A percentile compares a stretch with the other conserved stretches of the same genome.
phyloP scores from a whole-genome alignment of 1,140 invertebrate genomes.

The Trinorchestia longiramus region DNA sequence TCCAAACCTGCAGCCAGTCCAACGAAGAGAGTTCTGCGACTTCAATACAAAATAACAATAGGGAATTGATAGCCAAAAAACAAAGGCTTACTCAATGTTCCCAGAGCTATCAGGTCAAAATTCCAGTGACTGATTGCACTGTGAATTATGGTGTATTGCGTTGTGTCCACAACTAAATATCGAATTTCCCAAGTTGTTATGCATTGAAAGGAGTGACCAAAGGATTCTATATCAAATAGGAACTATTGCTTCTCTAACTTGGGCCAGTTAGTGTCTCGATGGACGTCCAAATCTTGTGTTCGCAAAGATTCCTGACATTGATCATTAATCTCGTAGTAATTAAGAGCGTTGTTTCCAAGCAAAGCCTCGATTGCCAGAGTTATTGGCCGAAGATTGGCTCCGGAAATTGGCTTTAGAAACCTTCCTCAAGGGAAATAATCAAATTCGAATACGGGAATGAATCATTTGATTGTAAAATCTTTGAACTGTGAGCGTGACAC shows the following conservation, averaged over 20 bases:
- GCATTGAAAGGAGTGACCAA: background rate
- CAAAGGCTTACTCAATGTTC: background rate
- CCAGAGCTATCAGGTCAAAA: background rate
- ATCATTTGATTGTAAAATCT: constrained; percentile 42
- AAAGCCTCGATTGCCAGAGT: constrained; percentile 34
- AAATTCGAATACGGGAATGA: constrained; percentile 31
- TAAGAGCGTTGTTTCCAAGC: constrained; percentile 46
- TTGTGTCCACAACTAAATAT: background rate
- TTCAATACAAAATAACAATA: background rate
- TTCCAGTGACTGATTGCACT: background rate
- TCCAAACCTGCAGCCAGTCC: background rate
- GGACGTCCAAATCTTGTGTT: background rate
- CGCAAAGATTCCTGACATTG: constrained; percentile 41
- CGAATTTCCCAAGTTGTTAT: background rate
- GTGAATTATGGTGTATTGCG: background rate
- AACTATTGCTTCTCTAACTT: background rate
- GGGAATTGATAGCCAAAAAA: background rate
- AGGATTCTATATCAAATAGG: background rate
- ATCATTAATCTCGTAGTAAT: constrained; percentile 30
- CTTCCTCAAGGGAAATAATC: constrained; percentile 51
- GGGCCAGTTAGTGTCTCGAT: constrained; percentile 7
- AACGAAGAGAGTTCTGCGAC: background rate
- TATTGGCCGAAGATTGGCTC: constrained; percentile 45
- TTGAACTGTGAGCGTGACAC: constrained; percentile 20
- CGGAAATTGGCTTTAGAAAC: constrained; percentile 34